Base-by-base conservation (phyloP, 92 coral and sea anemone species). In the Siderastrea siderea region DNA sequence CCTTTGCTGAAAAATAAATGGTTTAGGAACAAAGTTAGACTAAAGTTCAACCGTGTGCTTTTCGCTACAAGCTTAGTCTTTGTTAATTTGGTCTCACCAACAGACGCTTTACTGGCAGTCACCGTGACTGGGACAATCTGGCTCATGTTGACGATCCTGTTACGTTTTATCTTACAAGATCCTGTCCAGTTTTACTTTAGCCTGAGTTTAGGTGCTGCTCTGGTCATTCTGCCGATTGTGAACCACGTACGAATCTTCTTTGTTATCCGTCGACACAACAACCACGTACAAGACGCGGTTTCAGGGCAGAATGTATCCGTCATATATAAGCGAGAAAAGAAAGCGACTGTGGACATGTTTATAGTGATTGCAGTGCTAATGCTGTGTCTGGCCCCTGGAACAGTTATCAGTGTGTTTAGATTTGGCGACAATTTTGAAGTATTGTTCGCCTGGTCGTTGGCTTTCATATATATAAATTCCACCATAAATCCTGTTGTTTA, bases 191-290 rank as follows among this genome's bases (percentile, higher is more conserved):
- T 5, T 17, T 7, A 6, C 13, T 1, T 72, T 4, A 72, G 14
- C 77, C 44, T 48, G 1, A 17, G 4, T 38, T 9, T 9, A 16
- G 78, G 78, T 8, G 14, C 38, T 6, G 5, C 4, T 2, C 3
- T 52, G 3, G 8, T 19, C 57, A 5, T 77, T 7, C 43, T 60
- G 8, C 51, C 81, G 3, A 8, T 60, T 45, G 54, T 77, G 14
- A 77, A 61, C 81, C 68, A 77, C 68, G 43, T 60, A 47, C 68
- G 69, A 45, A 77, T 60, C 10, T 47, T 77, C 53, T 5, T 59
- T 7, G 69, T 69, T 43, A 77, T 77, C 60, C 81, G 81, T 47
- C 69, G 81, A 5, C 45, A 77, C n/a, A 47, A 77, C 81, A 59
- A 15, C 15, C 10, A 60, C 11, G 13, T 77, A 15, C 52, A 12